A percentile compares a stretch with the other conserved stretches of the same genome.
phyloP scores from a whole-genome alignment of 2,888 invertebrate genomes.

The Tipula unca region DNA sequence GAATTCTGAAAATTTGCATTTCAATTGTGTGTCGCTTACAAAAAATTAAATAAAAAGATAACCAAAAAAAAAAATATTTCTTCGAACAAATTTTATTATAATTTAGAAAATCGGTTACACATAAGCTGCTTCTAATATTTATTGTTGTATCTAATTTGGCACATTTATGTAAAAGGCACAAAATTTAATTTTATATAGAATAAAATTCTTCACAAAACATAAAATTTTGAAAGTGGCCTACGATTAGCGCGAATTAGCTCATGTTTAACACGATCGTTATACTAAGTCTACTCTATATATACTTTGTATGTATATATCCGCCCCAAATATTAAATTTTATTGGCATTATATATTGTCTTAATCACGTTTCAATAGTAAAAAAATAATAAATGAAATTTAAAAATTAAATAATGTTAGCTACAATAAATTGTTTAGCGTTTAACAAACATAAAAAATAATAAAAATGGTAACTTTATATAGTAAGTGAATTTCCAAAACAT shows the following conservation, averaged over 20 bases:
- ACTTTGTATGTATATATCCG: too few species aligned
- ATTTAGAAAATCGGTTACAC: not conserved
- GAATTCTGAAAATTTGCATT: not conserved
- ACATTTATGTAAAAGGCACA: not conserved
- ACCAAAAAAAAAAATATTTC: not conserved
- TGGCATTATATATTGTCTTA: not conserved
- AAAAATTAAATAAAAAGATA: not conserved
- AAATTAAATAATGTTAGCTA: too few species aligned
- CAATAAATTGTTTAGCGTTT: too few species aligned
- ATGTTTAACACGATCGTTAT: not conserved
- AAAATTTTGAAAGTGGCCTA: not conserved
- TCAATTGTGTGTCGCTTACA: not conserved
- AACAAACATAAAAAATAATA: too few species aligned
- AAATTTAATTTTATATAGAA: not conserved
- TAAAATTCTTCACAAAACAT: not conserved
- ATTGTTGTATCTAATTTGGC: not conserved
- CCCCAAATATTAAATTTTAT: too few species aligned
- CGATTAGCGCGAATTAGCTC: not conserved
- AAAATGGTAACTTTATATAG: not conserved
- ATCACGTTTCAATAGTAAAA: not conserved
- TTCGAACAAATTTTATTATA: not conserved
- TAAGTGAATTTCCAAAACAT: not conserved
- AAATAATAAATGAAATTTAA: too few species aligned
- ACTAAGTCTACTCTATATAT: too few species aligned
- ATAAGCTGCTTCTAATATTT: slow-evolving; percentile 1